A percentile compares a stretch with the other conserved stretches of the same genome.
These are phyloP conservation scores for Myrmophylax atrothorax DNA, from an alignment of 2,113 vertebrate genomes.

Conservation along the genomic window DNA sequence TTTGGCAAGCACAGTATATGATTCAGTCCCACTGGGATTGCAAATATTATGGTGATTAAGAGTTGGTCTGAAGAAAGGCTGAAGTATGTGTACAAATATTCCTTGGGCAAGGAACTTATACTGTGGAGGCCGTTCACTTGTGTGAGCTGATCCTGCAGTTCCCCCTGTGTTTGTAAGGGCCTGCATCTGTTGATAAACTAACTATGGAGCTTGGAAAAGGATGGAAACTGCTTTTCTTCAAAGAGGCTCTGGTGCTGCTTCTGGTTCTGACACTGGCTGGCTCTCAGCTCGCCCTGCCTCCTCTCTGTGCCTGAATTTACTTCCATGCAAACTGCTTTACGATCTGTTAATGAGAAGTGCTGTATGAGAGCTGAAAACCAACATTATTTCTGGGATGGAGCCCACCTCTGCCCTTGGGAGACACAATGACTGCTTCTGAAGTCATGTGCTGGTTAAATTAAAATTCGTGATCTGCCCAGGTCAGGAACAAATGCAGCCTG, in stretches of 20 bases:
- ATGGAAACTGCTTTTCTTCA: not conserved
- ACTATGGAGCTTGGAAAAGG: not conserved
- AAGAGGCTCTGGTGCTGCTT: not conserved
- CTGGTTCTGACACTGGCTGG: not conserved
- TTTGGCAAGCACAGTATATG: not conserved
- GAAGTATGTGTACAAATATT: not conserved
- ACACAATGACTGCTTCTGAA: not conserved
- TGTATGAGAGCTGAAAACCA: slow-evolving; percentile 26
- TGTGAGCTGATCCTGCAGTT: not conserved
- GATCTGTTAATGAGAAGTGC: slow-evolving; percentile 3
- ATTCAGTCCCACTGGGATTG: not conserved
- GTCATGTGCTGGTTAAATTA: not conserved
- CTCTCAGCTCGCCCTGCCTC: not conserved
- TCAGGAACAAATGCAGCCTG: not conserved
- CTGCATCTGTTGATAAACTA: not conserved
- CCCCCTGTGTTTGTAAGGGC: not conserved
- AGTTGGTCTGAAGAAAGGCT: not conserved
- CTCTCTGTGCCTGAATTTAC: not conserved
- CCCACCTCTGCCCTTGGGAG: slow-evolving; percentile 11
- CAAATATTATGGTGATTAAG: not conserved
- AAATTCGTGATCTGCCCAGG: not conserved
- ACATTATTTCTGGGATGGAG: slow-evolving; percentile 15
- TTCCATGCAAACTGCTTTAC: not conserved
- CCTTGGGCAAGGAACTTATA: not conserved
- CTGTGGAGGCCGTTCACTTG: not conserved